Percentiles rank a stretch among this genome's conserved stretches.
phyloP scores from a whole-genome alignment of 2,113 vertebrate genomes.

The Myanophis thanlyinensis region DNA sequence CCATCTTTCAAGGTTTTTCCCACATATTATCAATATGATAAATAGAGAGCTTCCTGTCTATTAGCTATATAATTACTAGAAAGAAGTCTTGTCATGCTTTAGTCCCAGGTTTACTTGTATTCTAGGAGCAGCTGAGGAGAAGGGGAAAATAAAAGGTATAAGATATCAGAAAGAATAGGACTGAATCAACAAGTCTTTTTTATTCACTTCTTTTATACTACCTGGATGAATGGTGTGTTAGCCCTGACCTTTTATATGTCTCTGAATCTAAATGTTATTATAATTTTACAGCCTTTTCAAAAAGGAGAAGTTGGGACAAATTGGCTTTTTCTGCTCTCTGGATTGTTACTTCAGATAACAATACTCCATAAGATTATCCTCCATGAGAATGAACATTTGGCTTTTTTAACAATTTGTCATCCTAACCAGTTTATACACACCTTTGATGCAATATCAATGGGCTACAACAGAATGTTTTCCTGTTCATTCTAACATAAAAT shows the following conservation, averaged over 20 bases:
- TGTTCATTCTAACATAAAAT: background rate
- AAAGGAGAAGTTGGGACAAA: background rate
- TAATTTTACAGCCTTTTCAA: background rate
- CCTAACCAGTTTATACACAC: background rate
- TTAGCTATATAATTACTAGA: background rate
- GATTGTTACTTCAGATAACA: background rate
- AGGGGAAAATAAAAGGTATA: background rate
- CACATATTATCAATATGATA: background rate
- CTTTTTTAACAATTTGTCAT: background rate
- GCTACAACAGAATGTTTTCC: background rate
- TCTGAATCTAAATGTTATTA: background rate
- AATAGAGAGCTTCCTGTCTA: background rate
- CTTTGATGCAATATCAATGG: background rate
- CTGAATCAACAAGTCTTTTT: background rate
- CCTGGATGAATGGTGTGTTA: background rate
- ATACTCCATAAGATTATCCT: background rate
- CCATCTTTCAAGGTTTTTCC: background rate
- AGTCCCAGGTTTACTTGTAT: background rate
- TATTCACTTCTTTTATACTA: background rate
- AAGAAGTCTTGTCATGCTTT: background rate
- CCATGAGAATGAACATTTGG: background rate
- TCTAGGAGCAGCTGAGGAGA: background rate
- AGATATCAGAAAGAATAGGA: background rate
- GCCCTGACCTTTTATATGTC: background rate
- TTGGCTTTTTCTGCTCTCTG: background rate